These are phyloP conservation scores for Pseudochaenichthys georgianus DNA, from an alignment of 2,797 vertebrate genomes.

Conservation along the genomic window DNA sequence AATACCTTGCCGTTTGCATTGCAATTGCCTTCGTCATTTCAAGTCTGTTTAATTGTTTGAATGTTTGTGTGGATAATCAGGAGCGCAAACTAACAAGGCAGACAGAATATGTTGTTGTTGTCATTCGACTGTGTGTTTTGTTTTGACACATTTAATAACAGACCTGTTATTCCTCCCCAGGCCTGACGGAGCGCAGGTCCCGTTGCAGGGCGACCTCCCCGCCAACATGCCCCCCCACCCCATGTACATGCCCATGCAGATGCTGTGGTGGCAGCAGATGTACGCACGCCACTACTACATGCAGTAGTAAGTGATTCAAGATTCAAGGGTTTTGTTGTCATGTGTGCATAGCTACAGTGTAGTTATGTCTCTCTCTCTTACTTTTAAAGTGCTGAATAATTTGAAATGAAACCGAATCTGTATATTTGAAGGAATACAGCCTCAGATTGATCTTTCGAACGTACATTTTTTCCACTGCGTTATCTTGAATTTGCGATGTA, in stretches of 20 bases:
- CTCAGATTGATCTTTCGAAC: neutral
- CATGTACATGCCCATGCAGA: constrained; percentile 91
- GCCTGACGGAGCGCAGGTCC: constrained; percentile 86
- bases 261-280: constrained; percentile 99
- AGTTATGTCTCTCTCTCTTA: too few species aligned
- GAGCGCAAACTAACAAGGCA: neutral
- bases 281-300: constrained; percentile 97
- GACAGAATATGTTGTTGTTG: too few species aligned
- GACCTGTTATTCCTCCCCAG: constrained; percentile 65
- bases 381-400: too few species aligned
- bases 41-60: too few species aligned
- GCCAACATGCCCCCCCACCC: constrained; percentile 88
- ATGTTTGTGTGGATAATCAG: neutral
- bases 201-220: constrained; percentile 82
- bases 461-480: neutral
- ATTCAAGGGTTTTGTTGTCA: too few species aligned
- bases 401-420: neutral
- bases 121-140: neutral
- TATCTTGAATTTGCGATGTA: neutral
- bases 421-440: neutral
- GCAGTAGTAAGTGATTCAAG: constrained; percentile 92
- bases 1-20: too few species aligned
- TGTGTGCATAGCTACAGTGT: too few species aligned
- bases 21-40: too few species aligned
- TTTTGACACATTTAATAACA: neutral